Evolutionary conservation across 2,113 vertebrate genomes (phyloP).

Genomic region (Triplophysa rosa): DNA sequence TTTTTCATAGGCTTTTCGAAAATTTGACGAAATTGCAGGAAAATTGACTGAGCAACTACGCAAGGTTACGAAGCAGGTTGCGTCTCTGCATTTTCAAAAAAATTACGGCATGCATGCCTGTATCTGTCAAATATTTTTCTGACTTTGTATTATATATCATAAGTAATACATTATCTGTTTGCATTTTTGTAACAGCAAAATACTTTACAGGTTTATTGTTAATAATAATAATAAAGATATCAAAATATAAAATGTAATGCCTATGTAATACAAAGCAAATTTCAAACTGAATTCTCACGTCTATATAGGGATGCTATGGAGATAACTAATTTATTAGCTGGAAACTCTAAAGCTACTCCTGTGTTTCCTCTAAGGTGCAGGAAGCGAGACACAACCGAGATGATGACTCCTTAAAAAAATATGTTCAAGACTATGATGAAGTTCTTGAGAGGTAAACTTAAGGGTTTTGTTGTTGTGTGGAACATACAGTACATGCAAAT

Average conservation of each 20-base stretch:
- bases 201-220: neutral
- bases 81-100: neutral
- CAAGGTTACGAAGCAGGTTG: slow-evolving; percentile 83
- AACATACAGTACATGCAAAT: too few species aligned
- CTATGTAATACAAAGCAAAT: too few species aligned
- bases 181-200: neutral
- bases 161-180: neutral
- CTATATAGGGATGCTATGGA: neutral
- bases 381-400: slow-evolving; percentile 82
- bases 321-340: neutral
- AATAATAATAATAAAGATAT: neutral
- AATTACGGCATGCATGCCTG: neutral
- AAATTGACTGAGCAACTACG: slow-evolving; percentile 85
- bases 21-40: slow-evolving; percentile 86
- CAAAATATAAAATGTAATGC: too few species aligned
- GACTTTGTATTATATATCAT: neutral
- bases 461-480: neutral
- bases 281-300: neutral
- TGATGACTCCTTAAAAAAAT: slow-evolving; percentile 82
- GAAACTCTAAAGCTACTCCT: neutral
- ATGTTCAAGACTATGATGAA: slow-evolving; percentile 85
- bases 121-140: neutral
- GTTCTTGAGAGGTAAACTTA: slow-evolving; percentile 82
- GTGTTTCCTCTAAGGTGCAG: slow-evolving; percentile 71
- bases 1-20: slow-evolving; percentile 81